These are phyloP conservation scores for Heteromyza rotundicornis DNA, from an alignment of 2,888 invertebrate species.

Conservation along the genomic window DNA sequence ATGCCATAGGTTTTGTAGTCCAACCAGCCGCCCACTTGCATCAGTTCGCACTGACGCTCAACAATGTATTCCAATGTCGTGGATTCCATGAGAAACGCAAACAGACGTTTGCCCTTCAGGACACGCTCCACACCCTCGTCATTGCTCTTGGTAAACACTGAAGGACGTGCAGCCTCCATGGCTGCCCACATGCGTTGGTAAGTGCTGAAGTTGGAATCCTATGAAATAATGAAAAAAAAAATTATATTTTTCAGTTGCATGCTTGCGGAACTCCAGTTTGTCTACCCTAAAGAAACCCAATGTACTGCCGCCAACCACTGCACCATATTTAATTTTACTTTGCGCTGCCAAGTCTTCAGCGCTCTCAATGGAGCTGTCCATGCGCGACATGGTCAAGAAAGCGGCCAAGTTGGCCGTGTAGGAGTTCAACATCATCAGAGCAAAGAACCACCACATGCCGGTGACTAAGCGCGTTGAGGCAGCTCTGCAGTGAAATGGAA, in stretches of 20 bases:
- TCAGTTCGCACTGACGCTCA: constrained; percentile 83
- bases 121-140: constrained; percentile 88
- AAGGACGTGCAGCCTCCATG: constrained; percentile 84
- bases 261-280: background rate
- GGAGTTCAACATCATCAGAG: constrained; percentile 87
- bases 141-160: constrained; percentile 83
- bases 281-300: constrained; percentile 85
- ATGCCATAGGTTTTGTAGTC: constrained; percentile 95
- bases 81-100: constrained; percentile 97
- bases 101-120: constrained; percentile 75
- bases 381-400: constrained; percentile 85
- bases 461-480: constrained; percentile 87
- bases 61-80: constrained; percentile 91
- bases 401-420: constrained; percentile 96
- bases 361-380: constrained; percentile 75
- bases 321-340: constrained; percentile 95
- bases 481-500: constrained; percentile 67
- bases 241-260: background rate
- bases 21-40: constrained; percentile 80
- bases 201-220: constrained; percentile 87
- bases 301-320: constrained; percentile 88
- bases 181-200: constrained; percentile 92
- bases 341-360: constrained; percentile 93
- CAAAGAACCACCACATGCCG: constrained; percentile 94
- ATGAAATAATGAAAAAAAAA: constrained; percentile 38